Percentiles rank a stretch among this genome's conserved stretches.
phyloP scores from a whole-genome alignment of 2,113 vertebrate genomes.

The Cisticola juncidis region DNA sequence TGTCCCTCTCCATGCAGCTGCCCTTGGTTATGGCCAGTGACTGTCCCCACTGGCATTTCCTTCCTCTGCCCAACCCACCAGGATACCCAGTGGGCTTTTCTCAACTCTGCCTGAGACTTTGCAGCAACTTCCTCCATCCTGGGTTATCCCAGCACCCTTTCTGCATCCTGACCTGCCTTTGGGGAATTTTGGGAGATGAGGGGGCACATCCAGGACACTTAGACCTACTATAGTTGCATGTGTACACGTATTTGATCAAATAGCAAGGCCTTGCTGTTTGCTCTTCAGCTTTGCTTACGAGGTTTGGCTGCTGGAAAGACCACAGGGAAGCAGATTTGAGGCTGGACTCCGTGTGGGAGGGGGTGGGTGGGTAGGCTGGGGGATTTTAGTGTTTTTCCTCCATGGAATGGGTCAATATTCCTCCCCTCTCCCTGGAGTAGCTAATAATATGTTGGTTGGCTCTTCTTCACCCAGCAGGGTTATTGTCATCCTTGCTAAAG shows the following conservation, averaged over 20 bases:
- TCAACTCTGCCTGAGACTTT: background rate
- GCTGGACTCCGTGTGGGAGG: background rate
- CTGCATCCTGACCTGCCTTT: background rate
- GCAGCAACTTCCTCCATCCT: background rate
- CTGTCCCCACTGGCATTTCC: background rate
- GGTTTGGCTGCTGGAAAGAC: background rate
- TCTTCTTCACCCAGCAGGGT: conserved; percentile 69
- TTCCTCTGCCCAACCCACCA: background rate
- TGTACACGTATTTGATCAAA: background rate
- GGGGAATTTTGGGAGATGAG: background rate
- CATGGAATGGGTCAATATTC: background rate
- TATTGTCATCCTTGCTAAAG: conserved; percentile 77
- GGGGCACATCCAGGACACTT: rapidly evolving
- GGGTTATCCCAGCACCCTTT: background rate
- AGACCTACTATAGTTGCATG: background rate
- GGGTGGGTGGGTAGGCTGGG: background rate
- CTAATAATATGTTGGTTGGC: conserved; percentile 68
- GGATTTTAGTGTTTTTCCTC: conserved; percentile 7
- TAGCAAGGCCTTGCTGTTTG: background rate
- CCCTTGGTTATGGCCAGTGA: background rate
- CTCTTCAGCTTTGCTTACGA: background rate
- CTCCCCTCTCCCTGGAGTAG: conserved; percentile 37
- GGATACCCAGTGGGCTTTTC: background rate
- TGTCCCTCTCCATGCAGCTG: background rate
- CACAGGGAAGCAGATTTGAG: background rate